Base-by-base conservation (phyloP, 2,113 vertebrate genomes). In the Anarhynchus alexandrinus region DNA sequence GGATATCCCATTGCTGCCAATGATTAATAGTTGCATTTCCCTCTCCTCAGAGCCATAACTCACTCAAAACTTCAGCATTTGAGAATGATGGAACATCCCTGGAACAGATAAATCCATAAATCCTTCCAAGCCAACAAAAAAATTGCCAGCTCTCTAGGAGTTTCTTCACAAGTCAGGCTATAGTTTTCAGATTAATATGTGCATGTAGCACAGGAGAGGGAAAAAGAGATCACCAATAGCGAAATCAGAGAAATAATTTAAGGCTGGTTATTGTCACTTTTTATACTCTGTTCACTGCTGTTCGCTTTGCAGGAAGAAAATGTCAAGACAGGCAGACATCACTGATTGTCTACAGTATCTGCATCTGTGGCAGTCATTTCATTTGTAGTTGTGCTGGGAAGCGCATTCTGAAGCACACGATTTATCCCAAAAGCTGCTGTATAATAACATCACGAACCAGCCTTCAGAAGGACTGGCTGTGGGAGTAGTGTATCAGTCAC, bases 401-500 rank as follows among this genome's bases (percentile, higher is more conserved):
- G 25, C 2, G 4, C 34, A 79, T 59, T 71, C 40, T 57, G 57
- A 91, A 88, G 43, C 64, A 74, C 30, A 77, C 0, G 0, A 15
- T 32, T 93, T 89, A 55, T 58, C 49, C 78, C 66, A 14, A 79
- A 97, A 71, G 5, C 40, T 72, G 51, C 61, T 65, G 73, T 15
- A 69, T 32, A 88, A 82, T 23, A 90, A 86, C 82, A 93, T 93
- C 90, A 97, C 12, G 61, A 94, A 69, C 30, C 62, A 84, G 77
- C 34, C 58, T 94, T 87, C 61, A 80, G 72, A 89, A 82, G 81
- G 65, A 61, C 61, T 91, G 61, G 45, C 42, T 59, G 83, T 92
- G 91, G 83, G 86, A 93, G 91, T 82, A 81, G 65, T 27, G 45
- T 82, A 82, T 71, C 52, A 83, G 52, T 55, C 83, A 84, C 5